These are phyloP conservation scores for Protosalanx chinensis DNA, from an alignment of 2,797 vertebrate genomes.

Conservation along the genomic window DNA sequence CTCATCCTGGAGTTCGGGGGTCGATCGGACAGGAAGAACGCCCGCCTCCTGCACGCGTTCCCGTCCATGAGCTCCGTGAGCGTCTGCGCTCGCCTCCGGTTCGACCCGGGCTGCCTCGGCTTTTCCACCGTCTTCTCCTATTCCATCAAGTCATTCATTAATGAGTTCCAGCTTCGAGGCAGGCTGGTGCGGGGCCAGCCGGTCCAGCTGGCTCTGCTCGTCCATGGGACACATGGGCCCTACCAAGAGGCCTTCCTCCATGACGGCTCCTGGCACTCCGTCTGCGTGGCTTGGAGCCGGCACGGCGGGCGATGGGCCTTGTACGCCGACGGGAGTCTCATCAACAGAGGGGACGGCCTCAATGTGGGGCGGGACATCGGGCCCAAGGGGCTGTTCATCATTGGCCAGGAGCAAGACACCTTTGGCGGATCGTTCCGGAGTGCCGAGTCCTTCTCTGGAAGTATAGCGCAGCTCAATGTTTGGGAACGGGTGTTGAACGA, in stretches of 20 bases:
- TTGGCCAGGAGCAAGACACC: constrained; percentile 68
- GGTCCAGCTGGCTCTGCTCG: constrained; percentile 67
- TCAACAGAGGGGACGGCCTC: constrained; percentile 44
- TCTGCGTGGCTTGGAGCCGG: constrained; percentile 68
- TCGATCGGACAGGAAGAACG: constrained; percentile 55
- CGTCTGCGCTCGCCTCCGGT: constrained; percentile 62
- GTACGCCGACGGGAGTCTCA: constrained; percentile 46
- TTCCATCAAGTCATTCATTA: constrained; percentile 59
- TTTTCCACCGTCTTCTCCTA: constrained; percentile 75
- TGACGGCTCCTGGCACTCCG: constrained; percentile 68
- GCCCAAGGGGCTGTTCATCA: constrained; percentile 62
- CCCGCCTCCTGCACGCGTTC: constrained; percentile 63
- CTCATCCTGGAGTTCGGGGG: constrained; percentile 65
- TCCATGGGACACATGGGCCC: constrained; percentile 60
- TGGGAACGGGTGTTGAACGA: constrained; percentile 69
- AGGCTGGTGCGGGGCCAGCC: constrained; percentile 47
- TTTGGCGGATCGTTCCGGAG: constrained; percentile 60
- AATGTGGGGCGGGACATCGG: constrained; percentile 52
- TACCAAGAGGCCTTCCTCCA: constrained; percentile 60
- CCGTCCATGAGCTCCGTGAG: constrained; percentile 65
- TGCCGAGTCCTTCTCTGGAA: constrained; percentile 70
- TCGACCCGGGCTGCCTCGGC: constrained; percentile 58
- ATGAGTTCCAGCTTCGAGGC: constrained; percentile 74
- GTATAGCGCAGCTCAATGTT: constrained; percentile 73
- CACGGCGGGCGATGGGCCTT: constrained; percentile 64